A percentile compares a stretch with the other conserved stretches of the same genome.
These are phyloP conservation scores for Dynastes tityus DNA, from an alignment of 2,888 invertebrate genomes.

Conservation along the genomic window DNA sequence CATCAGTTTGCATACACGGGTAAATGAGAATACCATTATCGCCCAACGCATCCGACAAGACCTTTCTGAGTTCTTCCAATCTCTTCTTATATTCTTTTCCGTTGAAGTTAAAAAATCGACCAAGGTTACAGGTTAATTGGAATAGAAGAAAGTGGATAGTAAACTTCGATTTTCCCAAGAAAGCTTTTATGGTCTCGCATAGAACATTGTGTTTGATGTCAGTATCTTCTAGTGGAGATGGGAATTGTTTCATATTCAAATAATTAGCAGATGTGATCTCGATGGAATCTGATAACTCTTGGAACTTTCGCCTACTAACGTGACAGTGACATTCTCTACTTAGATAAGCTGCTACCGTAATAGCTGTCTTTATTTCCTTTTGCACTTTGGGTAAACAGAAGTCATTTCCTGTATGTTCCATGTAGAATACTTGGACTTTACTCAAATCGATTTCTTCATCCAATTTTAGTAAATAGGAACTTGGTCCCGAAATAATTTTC, in stretches of 20 bases:
- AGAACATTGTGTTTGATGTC: constrained; percentile 5
- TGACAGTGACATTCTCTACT: constrained; percentile 27
- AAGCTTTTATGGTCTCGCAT: neutral
- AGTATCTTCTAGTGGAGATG: constrained; percentile 16
- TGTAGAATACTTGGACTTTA: constrained; percentile 83
- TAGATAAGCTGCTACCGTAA: constrained; percentile 72
- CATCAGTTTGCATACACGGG: constrained; percentile 91
- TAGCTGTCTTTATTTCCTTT: constrained; percentile 75
- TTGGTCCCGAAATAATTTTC: constrained; percentile 77
- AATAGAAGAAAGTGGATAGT: constrained; percentile 5
- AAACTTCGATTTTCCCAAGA: constrained; percentile 28
- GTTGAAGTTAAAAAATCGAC: neutral
- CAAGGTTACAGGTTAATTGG: neutral
- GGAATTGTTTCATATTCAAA: neutral
- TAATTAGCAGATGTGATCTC: neutral
- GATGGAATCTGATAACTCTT: neutral
- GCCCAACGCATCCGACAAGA: constrained; percentile 77
- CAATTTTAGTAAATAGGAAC: neutral
- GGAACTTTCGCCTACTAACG: constrained; percentile 22
- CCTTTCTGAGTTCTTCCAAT: constrained; percentile 67
- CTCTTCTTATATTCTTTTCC: constrained; percentile 63
- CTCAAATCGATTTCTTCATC: constrained; percentile 69
- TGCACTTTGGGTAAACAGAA: constrained; percentile 76
- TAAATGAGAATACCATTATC: constrained; percentile 91
- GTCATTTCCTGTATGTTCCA: constrained; percentile 83